Conservation (phyloP, 2,888 invertebrate species). For the Nemoura dubitans region DNA sequence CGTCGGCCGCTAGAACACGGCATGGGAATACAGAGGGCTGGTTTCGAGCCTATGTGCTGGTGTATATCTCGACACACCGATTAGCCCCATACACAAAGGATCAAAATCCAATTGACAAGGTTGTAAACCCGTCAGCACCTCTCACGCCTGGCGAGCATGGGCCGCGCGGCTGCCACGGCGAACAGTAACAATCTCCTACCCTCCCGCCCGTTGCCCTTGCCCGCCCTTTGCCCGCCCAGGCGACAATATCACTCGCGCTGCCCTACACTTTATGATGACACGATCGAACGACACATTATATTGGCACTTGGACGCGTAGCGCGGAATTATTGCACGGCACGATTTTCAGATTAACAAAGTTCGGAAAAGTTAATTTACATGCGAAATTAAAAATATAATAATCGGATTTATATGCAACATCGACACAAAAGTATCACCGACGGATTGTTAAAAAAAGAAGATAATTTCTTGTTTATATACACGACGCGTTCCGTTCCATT, state of each 20-base stretch:
- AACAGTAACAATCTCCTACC: background rate
- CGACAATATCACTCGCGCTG: background rate
- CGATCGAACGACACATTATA: constrained; percentile 24
- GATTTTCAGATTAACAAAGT: constrained; percentile 27
- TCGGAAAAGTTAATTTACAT: constrained; percentile 37
- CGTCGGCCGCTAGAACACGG: background rate
- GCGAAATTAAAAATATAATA: constrained; percentile 36
- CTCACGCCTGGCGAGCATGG: background rate
- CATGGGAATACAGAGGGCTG: constrained; percentile 17
- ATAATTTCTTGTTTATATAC: constrained; percentile 34
- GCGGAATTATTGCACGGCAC: constrained; percentile 14
- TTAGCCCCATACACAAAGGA: constrained; percentile 41
- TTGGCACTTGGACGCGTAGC: constrained; percentile 7
- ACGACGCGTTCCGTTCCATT: constrained; percentile 1
- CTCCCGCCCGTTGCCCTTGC: background rate
- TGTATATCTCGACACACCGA: constrained; percentile 36
- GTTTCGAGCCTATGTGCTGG: constrained; percentile 7
- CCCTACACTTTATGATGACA: background rate
- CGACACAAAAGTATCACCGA: constrained; percentile 23
- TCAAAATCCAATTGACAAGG: constrained; percentile 43
- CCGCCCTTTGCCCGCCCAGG: background rate
- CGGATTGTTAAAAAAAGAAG: background rate
- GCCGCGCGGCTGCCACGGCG: background rate
- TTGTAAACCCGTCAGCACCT: constrained; percentile 40
- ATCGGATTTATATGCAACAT: constrained; percentile 38